Percentiles rank a stretch among this genome's conserved stretches.
Conservation (phyloP, 2,113 vertebrate genomes). For the Heterotis niloticus region DNA sequence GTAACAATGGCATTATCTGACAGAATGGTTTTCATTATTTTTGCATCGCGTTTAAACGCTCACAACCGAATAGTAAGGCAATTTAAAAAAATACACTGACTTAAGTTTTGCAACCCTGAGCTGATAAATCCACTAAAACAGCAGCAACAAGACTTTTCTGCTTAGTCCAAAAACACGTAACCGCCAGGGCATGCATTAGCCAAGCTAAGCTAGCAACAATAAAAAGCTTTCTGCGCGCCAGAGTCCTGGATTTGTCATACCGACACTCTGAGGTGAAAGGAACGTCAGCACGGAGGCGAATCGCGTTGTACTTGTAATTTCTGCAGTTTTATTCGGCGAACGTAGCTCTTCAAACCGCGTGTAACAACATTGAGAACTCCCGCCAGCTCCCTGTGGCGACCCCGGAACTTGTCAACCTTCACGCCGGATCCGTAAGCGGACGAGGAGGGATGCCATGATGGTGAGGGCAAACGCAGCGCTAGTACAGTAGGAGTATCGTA, state of each 20-base stretch:
- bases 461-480: not conserved
- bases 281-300: not conserved
- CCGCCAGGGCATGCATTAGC: not conserved
- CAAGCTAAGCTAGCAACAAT: not conserved
- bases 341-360: not conserved
- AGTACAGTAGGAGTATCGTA: no score
- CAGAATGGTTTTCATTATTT: no score
- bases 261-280: not conserved
- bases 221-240: not conserved
- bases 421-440: not conserved
- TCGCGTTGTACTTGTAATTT: not conserved
- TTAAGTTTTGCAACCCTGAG: no score
- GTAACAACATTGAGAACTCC: conserved; percentile 14
- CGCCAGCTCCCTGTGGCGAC: not conserved
- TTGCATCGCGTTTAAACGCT: no score
- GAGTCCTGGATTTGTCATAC: not conserved
- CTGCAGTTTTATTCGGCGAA: not conserved
- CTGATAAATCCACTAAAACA: no score
- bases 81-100: no score
- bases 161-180: not conserved
- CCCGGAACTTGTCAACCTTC: conserved; percentile 6
- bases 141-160: not conserved
- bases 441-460: conserved; percentile 7
- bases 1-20: no score
- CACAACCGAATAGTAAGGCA: no score